A percentile compares a stretch with the other conserved stretches of the same genome.
These are phyloP conservation scores for Bombus soroeensis DNA, from an alignment of 1,140 invertebrate genomes.

Conservation along the genomic window DNA sequence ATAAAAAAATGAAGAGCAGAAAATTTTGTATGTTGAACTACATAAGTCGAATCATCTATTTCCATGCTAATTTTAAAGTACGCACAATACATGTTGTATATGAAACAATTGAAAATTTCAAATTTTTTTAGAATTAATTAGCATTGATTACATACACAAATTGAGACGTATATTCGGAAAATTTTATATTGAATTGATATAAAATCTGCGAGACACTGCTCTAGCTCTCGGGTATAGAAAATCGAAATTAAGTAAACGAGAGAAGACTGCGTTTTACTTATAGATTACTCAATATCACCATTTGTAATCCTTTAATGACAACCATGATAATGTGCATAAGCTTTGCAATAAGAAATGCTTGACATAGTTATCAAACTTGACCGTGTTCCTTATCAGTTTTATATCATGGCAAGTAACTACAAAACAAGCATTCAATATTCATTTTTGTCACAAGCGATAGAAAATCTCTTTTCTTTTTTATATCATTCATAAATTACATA, in stretches of 20 bases:
- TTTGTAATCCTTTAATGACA: constrained; percentile 31
- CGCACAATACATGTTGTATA: constrained; percentile 18
- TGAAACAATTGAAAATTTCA: not conserved
- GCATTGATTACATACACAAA: constrained; percentile 64
- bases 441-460: not conserved
- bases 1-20: not conserved
- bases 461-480: not conserved
- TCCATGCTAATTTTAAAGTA: constrained; percentile 14
- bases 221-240: constrained; percentile 71
- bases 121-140: constrained; percentile 57
- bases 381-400: constrained; percentile 21
- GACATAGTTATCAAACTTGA: not conserved
- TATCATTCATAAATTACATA: not conserved
- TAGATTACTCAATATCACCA: constrained; percentile 25
- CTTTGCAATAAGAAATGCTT: not conserved
- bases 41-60: not conserved
- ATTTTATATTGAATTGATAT: not conserved
- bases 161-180: constrained; percentile 6
- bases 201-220: constrained; percentile 27
- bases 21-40: constrained; percentile 6
- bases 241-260: constrained; percentile 27
- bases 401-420: not conserved
- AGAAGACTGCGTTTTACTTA: constrained; percentile 50
- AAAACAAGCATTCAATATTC: constrained; percentile 11
- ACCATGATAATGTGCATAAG: not conserved